These are phyloP conservation scores for Epizoanthus illoricatus DNA, from an alignment of 92 coral and sea anemone species.

Conservation along the genomic window DNA sequence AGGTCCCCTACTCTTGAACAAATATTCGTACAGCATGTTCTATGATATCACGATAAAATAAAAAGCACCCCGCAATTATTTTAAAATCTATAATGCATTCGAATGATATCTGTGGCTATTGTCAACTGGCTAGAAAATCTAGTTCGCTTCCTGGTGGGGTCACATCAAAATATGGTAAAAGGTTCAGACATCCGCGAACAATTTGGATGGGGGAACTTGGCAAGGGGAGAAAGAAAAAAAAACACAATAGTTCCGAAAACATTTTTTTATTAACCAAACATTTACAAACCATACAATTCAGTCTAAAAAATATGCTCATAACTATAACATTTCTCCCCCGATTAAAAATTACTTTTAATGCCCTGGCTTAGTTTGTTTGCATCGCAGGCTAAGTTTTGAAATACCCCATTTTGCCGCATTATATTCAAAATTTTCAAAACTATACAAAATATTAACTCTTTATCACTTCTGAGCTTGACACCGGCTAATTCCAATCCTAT, in stretches of 20 bases:
- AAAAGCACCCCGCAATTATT: too few relatives aligned
- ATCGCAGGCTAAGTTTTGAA: too few relatives aligned
- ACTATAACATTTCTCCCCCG: slow-evolving; percentile 21
- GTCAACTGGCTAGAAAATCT: too few relatives aligned
- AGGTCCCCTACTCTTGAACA: too few relatives aligned
- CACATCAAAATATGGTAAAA: neutral
- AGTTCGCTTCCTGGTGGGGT: too few relatives aligned
- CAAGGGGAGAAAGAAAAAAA: slow-evolving; percentile 9
- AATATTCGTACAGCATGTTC: too few relatives aligned
- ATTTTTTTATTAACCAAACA: slow-evolving; percentile 34
- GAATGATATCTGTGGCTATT: too few relatives aligned
- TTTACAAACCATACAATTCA: slow-evolving; percentile 32
- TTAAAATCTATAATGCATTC: too few relatives aligned
- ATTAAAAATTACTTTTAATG: neutral
- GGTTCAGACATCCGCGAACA: neutral
- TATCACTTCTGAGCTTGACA: neutral
- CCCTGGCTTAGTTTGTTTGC: too few relatives aligned
- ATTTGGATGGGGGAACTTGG: neutral
- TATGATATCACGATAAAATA: too few relatives aligned
- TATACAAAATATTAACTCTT: too few relatives aligned
- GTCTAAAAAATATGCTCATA: neutral
- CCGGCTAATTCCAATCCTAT: neutral
- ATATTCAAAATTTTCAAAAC: neutral
- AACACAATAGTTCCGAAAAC: slow-evolving; percentile 28
- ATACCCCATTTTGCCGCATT: neutral